phyloP scores from a whole-genome alignment of 2,797 vertebrate species.

The Jordanella pulchra region DNA sequence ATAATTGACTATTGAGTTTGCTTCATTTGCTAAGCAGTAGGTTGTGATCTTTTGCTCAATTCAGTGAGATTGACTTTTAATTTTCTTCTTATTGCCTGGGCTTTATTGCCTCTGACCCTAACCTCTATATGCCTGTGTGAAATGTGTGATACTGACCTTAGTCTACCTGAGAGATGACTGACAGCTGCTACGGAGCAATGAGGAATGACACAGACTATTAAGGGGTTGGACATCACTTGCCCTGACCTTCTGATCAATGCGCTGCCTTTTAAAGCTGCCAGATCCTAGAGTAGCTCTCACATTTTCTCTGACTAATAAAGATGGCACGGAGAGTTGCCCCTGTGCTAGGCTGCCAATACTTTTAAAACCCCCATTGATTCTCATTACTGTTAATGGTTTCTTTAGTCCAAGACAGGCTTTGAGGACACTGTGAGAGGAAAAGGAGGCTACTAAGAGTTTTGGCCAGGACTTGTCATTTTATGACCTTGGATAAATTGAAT shows the following conservation, averaged over 20 bases:
- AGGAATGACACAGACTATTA: slow-evolving; percentile 63
- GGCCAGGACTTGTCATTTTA: slow-evolving; percentile 17
- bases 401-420: slow-evolving; percentile 52
- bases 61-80: slow-evolving; percentile 26
- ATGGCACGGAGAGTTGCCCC: slow-evolving; percentile 60
- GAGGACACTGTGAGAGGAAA: slow-evolving; percentile 36
- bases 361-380: slow-evolving; percentile 75
- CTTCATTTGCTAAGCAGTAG: slow-evolving; percentile 23
- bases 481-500: slow-evolving; percentile 28
- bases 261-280: slow-evolving; percentile 59
- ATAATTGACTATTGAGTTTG: slow-evolving; percentile 5
- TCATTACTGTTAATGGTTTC: slow-evolving; percentile 73
- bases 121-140: slow-evolving; percentile 14
- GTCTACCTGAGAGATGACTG: slow-evolving; percentile 45
- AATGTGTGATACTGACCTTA: slow-evolving; percentile 27
- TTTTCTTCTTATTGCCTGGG: slow-evolving; percentile 1
- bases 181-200: slow-evolving; percentile 59
- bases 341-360: slow-evolving; percentile 70
- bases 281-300: slow-evolving; percentile 42
- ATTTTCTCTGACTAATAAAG: slow-evolving; percentile 72
- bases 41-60: background rate
- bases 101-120: slow-evolving; percentile 8
- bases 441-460: slow-evolving; percentile 30
- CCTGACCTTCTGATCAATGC: slow-evolving; percentile 73
- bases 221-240: slow-evolving; percentile 50